These are phyloP conservation scores for Acipenser oxyrinchus DNA, from an alignment of 2,797 vertebrate species.

Conservation along the genomic window DNA sequence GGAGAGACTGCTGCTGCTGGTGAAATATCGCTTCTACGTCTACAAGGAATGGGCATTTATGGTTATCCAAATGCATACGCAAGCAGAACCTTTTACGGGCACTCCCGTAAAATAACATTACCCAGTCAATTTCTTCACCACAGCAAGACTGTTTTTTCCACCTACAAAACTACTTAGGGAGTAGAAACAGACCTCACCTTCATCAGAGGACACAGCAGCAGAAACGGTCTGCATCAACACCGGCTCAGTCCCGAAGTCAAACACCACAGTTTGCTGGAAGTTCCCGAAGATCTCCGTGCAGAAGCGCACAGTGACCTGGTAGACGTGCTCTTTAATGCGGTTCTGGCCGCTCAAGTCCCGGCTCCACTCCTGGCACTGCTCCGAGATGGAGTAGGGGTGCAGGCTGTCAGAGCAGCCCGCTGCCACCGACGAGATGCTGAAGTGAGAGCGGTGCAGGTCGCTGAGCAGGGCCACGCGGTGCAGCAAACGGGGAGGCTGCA, in stretches of 20 bases:
- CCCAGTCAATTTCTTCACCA: too few relatives aligned
- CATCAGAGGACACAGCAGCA: conserved; percentile 3
- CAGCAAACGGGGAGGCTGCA: conserved; percentile 20
- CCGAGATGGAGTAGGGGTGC: conserved; percentile 3
- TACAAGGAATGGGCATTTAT: neutral
- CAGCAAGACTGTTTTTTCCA: too few relatives aligned
- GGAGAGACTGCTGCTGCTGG: neutral
- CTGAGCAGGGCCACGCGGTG: conserved; percentile 18
- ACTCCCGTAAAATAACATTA: neutral
- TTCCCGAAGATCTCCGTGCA: conserved; percentile 13
- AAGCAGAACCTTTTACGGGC: neutral
- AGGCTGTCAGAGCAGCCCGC: conserved; percentile 8
- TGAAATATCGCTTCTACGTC: conserved; percentile 4
- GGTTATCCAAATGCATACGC: neutral
- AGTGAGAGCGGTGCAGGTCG: conserved; percentile 15
- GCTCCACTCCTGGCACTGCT: conserved; percentile 17
- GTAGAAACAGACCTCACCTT: conserved; percentile 10
- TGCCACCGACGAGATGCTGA: conserved; percentile 19
- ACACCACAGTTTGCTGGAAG: conserved; percentile 22
- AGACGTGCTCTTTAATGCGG: conserved; percentile 9
- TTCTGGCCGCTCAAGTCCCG: neutral
- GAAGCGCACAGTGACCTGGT: conserved; percentile 19
- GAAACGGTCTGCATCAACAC: conserved; percentile 19
- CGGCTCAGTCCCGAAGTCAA: conserved; percentile 24
- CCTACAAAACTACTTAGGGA: too few relatives aligned